Percentiles rank a stretch among this genome's conserved stretches.
These are phyloP conservation scores for Troides oblongomaculatus DNA, from an alignment of 2,888 invertebrate species.

Conservation along the genomic window DNA sequence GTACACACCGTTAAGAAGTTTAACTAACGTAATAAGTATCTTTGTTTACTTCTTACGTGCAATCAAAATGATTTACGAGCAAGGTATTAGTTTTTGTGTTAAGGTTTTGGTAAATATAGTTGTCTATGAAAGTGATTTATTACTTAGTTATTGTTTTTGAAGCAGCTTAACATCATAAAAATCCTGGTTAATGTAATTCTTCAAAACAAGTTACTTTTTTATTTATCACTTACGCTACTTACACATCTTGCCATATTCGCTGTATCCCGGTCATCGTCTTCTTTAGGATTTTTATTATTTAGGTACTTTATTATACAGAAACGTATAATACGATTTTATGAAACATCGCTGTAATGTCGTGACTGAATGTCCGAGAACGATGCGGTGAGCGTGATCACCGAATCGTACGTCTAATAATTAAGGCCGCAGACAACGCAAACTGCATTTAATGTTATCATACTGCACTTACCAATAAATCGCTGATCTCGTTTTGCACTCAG, in stretches of 20 bases:
- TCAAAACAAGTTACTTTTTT: background rate
- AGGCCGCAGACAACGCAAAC: conserved; percentile 42
- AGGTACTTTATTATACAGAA: too few relatives aligned
- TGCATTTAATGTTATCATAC: conserved; percentile 32
- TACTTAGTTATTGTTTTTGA: background rate
- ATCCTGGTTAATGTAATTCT: background rate
- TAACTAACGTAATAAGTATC: conserved; percentile 5
- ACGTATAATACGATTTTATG: background rate
- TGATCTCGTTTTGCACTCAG: conserved; percentile 15
- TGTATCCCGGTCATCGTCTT: too few relatives aligned
- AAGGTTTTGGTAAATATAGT: background rate
- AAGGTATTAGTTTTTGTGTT: background rate
- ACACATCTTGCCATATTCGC: too few relatives aligned
- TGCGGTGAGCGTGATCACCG: conserved; percentile 35
- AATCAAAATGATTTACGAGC: background rate
- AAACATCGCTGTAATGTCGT: conserved; percentile 11
- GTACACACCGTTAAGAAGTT: conserved; percentile 12
- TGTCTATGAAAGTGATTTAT: background rate
- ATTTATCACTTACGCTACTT: too few relatives aligned
- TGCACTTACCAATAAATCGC: conserved; percentile 30
- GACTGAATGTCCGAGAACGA: conserved; percentile 30
- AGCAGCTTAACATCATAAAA: background rate
- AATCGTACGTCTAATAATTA: conserved; percentile 49
- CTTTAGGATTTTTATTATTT: too few relatives aligned
- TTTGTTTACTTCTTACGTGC: conserved; percentile 3